Base-by-base conservation (phyloP, 1,140 invertebrate species). In the Paralvinella palmiformis region DNA sequence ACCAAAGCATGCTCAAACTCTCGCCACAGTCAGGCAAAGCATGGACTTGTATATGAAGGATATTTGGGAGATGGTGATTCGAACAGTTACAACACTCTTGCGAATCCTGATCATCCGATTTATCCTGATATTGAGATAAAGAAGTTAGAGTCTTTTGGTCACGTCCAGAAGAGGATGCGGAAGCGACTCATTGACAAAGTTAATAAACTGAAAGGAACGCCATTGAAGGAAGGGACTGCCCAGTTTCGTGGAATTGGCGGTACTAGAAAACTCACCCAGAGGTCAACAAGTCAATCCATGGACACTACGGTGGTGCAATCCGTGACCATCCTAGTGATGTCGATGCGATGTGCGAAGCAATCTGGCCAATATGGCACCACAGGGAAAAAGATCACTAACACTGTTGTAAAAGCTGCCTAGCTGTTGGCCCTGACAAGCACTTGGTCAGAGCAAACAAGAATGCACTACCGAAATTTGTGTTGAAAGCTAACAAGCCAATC, bases 1-100 rank as follows among this genome's bases (percentile, higher is more conserved):
- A 13, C 13, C 37, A 44, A n/a, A n/a, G 37, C 37, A 44, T 44
- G 37, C 37, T n/a, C n/a, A n/a, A n/a, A n/a, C n/a, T n/a, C n/a
- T n/a, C n/a, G n/a, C n/a, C n/a, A n/a, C 37, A 44, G 37, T 44
- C 13, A 44, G n/a, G n/a, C 37, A 1, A 44, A 44, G 37, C 37
- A 44, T 44, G 37, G 37, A 44, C 37, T 44, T 44, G 37, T 44
- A n/a, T 44, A 44, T 44, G 37, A 44, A n/a, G 37, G n/a, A n/a
- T n/a, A n/a, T n/a, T n/a, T n/a, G n/a, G n/a, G n/a, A n/a, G n/a
- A n/a, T n/a, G n/a, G n/a, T n/a, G n/a, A n/a, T n/a, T n/a, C n/a
- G n/a, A n/a, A n/a, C n/a, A n/a, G n/a, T n/a, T n/a, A n/a, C n/a
- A n/a, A n/a, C n/a, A n/a, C n/a, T n/a, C n/a, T n/a, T n/a, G n/a